Base-by-base conservation (phyloP, 2,797 vertebrate species). In the Takifugu ocellatus region DNA sequence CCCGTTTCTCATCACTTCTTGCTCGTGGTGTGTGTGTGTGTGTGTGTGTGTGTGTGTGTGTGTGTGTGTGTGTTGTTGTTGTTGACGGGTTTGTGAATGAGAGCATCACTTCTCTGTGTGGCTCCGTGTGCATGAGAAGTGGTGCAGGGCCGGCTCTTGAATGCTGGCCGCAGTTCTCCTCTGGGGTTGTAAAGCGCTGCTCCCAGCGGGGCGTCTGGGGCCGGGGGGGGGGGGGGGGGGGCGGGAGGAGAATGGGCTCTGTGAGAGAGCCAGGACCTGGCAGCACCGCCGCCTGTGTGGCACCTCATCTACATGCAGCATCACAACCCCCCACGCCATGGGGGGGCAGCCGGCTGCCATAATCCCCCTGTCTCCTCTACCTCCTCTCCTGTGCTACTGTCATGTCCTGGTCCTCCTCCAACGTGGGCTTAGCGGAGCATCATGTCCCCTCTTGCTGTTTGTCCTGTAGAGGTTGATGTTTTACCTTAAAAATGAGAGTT, bases 291-390 rank as follows among this genome's bases (percentile, higher is more conserved):
- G 87, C 92, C 88, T 92, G 88, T 93, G 90, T 88, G 93, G 90
- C 87, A 93, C 93, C 94, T 97, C 95, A 97, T 98, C 95, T 93
- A 92, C 95, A 97, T 97, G 94, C 95, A 94, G 89, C 92, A 90
- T 92, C 94, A 91, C 94, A 94, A 93, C 94, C 92, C 88, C 81
- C 87, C 87, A 88, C 93, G 68, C 92, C 92, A 92, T 89, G 92
- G 90, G 91, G 88, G 89, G 86, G 87, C 82, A 81, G 79, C 84
- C 84, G 66, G 84, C 86, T 67, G 85, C 89, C 88, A 87, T 91
- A 91, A 91, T 91, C 90, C 88, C 85, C 86, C 89, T 78, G 83
- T 86, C 81, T 85, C 29, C 71, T 82, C 74, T 84, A 63, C 73
- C 75, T 80, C 72, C 79, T 74, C 59, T 71, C 49, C 81, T 73